Conservation (phyloP, 2,797 vertebrate genomes). For the Myotis findleyi region DNA sequence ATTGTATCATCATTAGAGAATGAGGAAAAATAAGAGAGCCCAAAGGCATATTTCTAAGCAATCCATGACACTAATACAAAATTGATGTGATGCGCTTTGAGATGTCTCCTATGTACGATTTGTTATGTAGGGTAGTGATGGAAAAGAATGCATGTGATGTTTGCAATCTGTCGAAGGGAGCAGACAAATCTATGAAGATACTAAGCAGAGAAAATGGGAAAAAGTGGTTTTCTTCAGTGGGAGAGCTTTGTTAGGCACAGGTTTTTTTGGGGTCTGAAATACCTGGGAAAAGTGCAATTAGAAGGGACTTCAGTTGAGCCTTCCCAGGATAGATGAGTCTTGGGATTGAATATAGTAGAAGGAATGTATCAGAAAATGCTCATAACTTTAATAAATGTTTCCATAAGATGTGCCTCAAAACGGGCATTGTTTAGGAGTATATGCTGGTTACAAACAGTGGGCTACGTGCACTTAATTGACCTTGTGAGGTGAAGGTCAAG, state of each 20-base stretch:
- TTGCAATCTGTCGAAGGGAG: neutral
- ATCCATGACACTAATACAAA: slow-evolving; percentile 37
- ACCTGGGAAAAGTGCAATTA: neutral
- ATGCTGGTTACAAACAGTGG: neutral
- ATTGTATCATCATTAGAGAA: slow-evolving; percentile 68
- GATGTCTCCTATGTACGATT: neutral
- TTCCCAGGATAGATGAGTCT: neutral
- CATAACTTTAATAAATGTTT: neutral
- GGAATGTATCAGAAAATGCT: neutral
- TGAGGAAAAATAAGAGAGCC: slow-evolving; percentile 39
- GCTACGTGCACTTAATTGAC: neutral
- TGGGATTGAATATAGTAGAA: neutral
- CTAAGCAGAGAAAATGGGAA: neutral
- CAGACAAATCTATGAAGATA: neutral
- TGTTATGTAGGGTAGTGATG: neutral
- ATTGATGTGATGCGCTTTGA: neutral
- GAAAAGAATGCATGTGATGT: neutral
- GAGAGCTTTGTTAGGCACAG: neutral
- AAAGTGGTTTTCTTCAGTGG: neutral
- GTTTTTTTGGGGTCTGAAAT: neutral
- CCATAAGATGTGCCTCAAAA: neutral
- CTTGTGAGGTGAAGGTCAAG: neutral
- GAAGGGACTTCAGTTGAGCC: neutral
- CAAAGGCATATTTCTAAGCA: slow-evolving; percentile 30
- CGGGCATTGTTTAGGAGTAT: neutral